Evolutionary conservation across 2,797 vertebrate species (phyloP).

Genomic region (Oreortyx pictus): DNA sequence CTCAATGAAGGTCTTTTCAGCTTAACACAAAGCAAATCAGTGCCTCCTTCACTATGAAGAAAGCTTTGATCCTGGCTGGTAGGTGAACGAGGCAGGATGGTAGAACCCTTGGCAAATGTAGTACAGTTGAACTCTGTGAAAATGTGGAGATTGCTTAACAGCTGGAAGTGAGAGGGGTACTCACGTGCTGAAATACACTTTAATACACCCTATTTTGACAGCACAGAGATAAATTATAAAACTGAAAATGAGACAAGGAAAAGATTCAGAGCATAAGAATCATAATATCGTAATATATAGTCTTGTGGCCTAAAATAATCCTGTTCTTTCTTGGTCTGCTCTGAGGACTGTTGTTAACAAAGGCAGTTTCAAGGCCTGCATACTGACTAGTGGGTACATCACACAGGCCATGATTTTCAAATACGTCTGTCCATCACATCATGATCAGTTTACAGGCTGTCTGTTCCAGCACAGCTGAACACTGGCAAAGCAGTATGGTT

Average conservation of each 20-base stretch:
- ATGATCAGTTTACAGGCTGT: not conserved
- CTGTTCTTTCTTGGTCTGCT: not conserved
- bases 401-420: not conserved
- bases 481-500: fast-evolving
- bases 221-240: not conserved
- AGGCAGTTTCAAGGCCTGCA: not conserved
- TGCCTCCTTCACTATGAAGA: not conserved
- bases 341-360: not conserved
- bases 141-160: not conserved
- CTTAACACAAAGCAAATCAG: not conserved
- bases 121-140: not conserved
- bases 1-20: not conserved
- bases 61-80: not conserved
- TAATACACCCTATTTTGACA: not conserved
- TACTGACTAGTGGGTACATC: not conserved
- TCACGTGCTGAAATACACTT: not conserved
- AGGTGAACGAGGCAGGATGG: not conserved
- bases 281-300: not conserved
- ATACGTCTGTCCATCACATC: not conserved
- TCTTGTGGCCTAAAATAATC: not conserved
- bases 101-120: not conserved
- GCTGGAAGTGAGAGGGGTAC: not conserved
- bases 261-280: not conserved
- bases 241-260: not conserved
- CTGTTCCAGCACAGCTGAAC: not conserved